Evolutionary conservation across 2,888 invertebrate species (phyloP).

Genomic region (Matsumyia berberina): DNA sequence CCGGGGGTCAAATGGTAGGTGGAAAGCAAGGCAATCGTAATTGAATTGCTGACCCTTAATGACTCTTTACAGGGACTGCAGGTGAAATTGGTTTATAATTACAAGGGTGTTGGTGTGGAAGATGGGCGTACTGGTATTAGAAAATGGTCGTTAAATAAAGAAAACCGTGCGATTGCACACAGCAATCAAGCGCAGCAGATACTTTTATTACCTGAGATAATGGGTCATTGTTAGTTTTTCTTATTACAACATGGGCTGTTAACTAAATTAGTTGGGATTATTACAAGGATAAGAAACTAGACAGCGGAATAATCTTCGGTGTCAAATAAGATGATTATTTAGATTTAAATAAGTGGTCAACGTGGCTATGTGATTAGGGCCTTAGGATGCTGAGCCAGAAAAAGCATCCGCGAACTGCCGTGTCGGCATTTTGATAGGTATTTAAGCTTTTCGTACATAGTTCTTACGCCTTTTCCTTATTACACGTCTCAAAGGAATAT

Average conservation of each 20-base stretch:
- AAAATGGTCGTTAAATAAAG: constrained; percentile 37
- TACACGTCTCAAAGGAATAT: too few relatives aligned
- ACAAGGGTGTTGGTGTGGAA: constrained; percentile 45
- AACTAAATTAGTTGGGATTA: not conserved
- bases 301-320: too few relatives aligned
- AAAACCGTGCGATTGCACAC: not conserved
- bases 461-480: too few relatives aligned
- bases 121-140: constrained; percentile 12
- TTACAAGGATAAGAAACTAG: too few relatives aligned
- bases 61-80: constrained; percentile 43
- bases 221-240: not conserved
- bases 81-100: constrained; percentile 54
- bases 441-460: too few relatives aligned
- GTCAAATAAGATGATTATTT: too few relatives aligned
- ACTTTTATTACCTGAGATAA: not conserved
- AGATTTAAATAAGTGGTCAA: too few relatives aligned
- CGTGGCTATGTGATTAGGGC: too few relatives aligned
- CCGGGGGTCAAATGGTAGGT: not conserved
- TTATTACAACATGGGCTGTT: not conserved
- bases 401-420: too few relatives aligned
- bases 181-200: not conserved
- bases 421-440: too few relatives aligned
- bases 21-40: constrained; percentile 42
- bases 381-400: too few relatives aligned
- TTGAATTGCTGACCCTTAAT: constrained; percentile 67